Base-by-base conservation (phyloP, 2,113 vertebrate genomes). In the Psephotus haematonotus region DNA sequence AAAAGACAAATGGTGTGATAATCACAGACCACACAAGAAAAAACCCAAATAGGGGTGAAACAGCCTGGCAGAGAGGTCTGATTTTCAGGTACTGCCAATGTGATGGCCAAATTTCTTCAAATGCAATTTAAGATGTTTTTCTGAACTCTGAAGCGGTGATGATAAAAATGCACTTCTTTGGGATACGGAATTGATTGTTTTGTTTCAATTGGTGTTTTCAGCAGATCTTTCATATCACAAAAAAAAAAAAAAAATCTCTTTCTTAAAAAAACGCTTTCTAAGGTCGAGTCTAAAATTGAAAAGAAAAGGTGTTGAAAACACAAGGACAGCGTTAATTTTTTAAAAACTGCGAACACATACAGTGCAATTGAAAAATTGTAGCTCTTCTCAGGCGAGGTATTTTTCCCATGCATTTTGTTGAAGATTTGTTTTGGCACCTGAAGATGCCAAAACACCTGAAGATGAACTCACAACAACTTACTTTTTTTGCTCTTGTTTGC, bases 1-100 rank as follows among this genome's bases (percentile, higher is more conserved):
- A 60, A 91, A 89, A 89, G 93, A 97, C 96, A 97, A 97, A 95
- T 57, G 59, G 76, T 83, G 63, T 81, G 74, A 91, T 95, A 95
- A 85, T 91, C 64, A 44, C 37, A 88, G 82, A 86, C 68, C 70
- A 78, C 35, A 85, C 41, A 75, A 69, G 72, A 72, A 84, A 94
- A 81, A 57, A 82, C 3, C 23, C 53, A 69, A 63, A 50, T 31
- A 92, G 50, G 31, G 55, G 43, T 85, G 90, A 97, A 90, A 86
- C 31, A 49, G n/a, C 20, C n/a, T 46, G 37, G 17, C 35, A 86
- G 11, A 86, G 67, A 50, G 62, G 63, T 75, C 65, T 86, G 49
- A 43, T 77, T 91, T 96, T 92, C 76, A 93, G 59, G 29, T 25
- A 41, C 46, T 74, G 69, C 33, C 33, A 39, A 27, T 20, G 16